Evolutionary conservation across 2,113 vertebrate genomes (phyloP).

Genomic region (Apodemus speciosus): DNA sequence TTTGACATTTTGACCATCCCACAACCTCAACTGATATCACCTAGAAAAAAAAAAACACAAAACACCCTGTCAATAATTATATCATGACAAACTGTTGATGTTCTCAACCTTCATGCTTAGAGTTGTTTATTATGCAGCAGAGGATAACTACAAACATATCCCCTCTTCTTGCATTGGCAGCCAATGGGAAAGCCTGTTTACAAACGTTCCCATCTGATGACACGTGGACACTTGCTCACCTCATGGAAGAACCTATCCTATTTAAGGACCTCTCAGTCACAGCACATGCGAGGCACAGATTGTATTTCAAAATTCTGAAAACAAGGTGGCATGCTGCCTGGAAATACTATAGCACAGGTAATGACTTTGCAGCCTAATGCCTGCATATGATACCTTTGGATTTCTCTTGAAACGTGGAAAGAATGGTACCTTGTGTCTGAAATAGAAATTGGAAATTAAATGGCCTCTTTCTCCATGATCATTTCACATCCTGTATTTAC

Average conservation of each 20-base stretch:
- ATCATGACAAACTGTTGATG: not conserved
- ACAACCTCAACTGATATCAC: not conserved
- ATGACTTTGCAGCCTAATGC: not conserved
- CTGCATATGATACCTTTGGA: not conserved
- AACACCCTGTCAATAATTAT: not conserved
- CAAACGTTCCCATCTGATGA: constrained; percentile 21
- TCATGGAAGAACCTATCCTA: not conserved
- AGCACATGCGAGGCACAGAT: not conserved
- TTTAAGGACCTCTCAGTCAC: not conserved
- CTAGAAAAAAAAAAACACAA: not conserved
- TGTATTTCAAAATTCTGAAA: constrained; percentile 39
- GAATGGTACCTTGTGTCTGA: constrained; percentile 6
- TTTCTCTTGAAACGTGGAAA: not conserved
- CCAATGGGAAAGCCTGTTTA: constrained; percentile 4
- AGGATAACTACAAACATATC: constrained; percentile 7
- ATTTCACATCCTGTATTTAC: constrained; percentile 29
- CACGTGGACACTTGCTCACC: not conserved
- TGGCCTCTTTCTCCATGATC: not conserved
- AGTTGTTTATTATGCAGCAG: not conserved
- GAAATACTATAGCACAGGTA: not conserved
- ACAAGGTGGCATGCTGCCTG: not conserved
- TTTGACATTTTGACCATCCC: not conserved
- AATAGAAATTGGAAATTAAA: constrained; percentile 33
- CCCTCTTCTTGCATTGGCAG: not conserved
- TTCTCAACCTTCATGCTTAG: not conserved